These are phyloP conservation scores for Lonchura striata DNA, from an alignment of 2,113 vertebrate species.

Conservation along the genomic window DNA sequence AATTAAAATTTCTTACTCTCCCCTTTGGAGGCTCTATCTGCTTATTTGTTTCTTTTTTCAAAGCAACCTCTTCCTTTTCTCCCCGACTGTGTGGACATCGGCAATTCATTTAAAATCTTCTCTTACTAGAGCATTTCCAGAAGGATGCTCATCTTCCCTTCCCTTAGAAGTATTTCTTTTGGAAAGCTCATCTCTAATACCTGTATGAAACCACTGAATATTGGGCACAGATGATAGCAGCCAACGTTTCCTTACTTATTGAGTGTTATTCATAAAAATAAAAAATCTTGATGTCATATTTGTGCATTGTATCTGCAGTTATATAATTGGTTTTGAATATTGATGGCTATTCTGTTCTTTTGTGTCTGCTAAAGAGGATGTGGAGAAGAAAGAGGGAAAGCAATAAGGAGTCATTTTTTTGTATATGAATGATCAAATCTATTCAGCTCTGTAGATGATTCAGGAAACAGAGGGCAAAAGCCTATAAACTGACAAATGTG, in stretches of 20 bases:
- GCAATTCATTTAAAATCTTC: background rate
- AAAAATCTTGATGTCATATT: background rate
- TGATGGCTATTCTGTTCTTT: background rate
- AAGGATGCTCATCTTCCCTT: background rate
- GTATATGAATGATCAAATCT: background rate
- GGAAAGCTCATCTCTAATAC: background rate
- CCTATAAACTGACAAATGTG: background rate
- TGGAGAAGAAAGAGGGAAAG: background rate
- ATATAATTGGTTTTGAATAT: background rate
- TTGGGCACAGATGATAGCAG: background rate
- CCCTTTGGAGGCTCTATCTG: background rate
- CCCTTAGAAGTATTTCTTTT: background rate
- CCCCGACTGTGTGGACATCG: background rate
- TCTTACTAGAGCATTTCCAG: background rate
- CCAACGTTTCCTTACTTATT: background rate
- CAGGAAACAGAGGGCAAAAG: background rate
- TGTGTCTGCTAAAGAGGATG: background rate
- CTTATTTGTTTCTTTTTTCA: background rate
- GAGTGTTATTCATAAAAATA: background rate
- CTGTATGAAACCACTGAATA: background rate
- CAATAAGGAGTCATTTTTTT: background rate
- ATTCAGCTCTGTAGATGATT: background rate
- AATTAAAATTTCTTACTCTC: background rate
- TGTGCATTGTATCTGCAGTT: background rate
- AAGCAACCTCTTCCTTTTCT: background rate